Evolutionary conservation across 2,888 invertebrate species (phyloP), one percentile per base, ranked within the genome.

Genomic region (Creontiades dilutus): DNA sequence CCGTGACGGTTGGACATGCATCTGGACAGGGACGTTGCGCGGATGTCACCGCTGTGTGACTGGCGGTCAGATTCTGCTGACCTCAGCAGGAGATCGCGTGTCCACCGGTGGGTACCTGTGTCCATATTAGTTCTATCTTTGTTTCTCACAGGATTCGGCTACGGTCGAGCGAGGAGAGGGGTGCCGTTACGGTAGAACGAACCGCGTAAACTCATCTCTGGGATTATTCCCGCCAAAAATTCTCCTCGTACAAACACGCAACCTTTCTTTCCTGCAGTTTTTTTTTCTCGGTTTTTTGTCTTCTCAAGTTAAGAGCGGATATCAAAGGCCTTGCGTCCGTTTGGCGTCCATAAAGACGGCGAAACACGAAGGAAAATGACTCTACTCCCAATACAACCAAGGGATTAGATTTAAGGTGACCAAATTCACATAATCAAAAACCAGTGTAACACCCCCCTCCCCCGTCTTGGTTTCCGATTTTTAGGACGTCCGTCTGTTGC

Each of bases 201-300:
- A 28, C 47, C 78, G 3, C 23, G 28, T 88, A 88, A 78, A 88
- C 88, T 78, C 88, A 78, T 76, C 88, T 88, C 88, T 80, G 88
- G 88, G 88, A 88, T 88, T 88, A 88, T 88, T 88, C 88, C 78
- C 88, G 88, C 88, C 88, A 88, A 78, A 75, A 52, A 80, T 57
- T 16, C 61, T n/a, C n/a, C 46, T 61, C 23, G 47, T 13, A 16
- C 2, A 52, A 13, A 61, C 85, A 57, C 85, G 68, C 68, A 68
- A 68, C 68, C 68, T 68, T 68, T 68, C 68, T 19, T 68, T 27
- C 27, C 23, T 27, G 14, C 14, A 52, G 68, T 68, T 57, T 68
- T 68, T 68, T 13, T 68, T 68, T 27, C 19, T 23, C 11, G 3
- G 1, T 37, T 57, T n/a, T n/a, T n/a, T 5, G 68, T 12, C 23